These are phyloP conservation scores for Oxygymnocypris stewartii DNA, from an alignment of 2,113 vertebrate genomes.

Conservation along the genomic window DNA sequence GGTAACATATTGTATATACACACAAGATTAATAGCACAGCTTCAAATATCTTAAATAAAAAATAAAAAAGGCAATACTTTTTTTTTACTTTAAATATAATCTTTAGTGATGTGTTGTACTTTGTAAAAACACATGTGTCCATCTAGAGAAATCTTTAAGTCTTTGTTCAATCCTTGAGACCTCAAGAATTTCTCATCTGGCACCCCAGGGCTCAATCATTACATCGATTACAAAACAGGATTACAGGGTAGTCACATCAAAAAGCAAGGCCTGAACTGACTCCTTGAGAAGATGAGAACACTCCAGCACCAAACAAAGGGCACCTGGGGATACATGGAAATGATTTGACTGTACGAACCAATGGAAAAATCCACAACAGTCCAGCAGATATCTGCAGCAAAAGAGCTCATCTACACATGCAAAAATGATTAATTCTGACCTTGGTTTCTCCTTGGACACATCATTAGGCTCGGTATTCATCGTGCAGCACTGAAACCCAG, in stretches of 20 bases:
- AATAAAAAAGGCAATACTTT: too few species aligned
- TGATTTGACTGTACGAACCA: neutral
- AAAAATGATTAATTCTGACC: neutral
- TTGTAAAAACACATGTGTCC: neutral
- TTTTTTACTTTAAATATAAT: neutral
- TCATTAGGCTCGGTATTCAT: conserved; percentile 12
- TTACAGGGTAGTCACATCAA: neutral
- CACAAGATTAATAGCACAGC: neutral
- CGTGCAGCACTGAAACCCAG: neutral
- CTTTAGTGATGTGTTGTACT: neutral
- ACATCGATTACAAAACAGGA: conserved; percentile 22
- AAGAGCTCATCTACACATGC: neutral
- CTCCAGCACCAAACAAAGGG: neutral
- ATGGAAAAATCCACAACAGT: neutral
- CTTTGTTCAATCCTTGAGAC: neutral
- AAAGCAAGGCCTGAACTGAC: neutral
- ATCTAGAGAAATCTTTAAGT: conserved; percentile 8
- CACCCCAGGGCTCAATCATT: neutral
- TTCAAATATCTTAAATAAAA: neutral
- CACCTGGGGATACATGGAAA: conserved; percentile 7
- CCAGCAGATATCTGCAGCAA: neutral
- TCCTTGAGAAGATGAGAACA: neutral
- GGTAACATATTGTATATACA: neutral
- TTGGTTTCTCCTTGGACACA: neutral
- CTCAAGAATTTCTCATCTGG: neutral